phyloP scores from a whole-genome alignment of 1,140 invertebrate genomes.

The Mercenaria mercenaria region DNA sequence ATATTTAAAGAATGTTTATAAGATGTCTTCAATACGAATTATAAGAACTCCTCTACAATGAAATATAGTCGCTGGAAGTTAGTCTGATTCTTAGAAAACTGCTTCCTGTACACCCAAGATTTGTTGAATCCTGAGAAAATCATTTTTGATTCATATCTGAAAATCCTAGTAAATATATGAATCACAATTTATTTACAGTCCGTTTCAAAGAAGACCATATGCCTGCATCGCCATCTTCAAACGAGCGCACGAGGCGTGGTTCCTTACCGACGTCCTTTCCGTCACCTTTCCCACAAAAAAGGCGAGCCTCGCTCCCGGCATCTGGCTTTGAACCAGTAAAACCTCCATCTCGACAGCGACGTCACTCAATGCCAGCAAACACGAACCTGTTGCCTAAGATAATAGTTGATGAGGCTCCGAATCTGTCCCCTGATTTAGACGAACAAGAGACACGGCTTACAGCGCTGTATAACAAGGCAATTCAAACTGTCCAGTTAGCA shows the following conservation, averaged over 20 bases:
- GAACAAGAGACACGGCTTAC: neutral
- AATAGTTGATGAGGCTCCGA: neutral
- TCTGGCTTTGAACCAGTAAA: neutral
- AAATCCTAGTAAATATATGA: no score
- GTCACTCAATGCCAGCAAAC: neutral
- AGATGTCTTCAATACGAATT: no score
- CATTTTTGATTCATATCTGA: no score
- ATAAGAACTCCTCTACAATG: no score
- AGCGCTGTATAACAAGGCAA: slow-evolving; percentile 53
- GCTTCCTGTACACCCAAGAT: no score
- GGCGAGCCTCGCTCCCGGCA: neutral
- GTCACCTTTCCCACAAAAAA: neutral
- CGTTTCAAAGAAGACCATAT: no score
- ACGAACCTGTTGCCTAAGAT: neutral
- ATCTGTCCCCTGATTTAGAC: neutral
- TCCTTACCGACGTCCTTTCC: neutral
- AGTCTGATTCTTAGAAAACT: no score
- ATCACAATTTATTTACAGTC: no score
- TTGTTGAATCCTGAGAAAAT: no score
- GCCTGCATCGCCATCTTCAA: neutral
- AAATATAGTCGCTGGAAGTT: no score
- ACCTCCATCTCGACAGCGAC: neutral
- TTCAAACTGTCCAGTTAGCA: slow-evolving; percentile 35
- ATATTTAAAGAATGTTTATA: no score
- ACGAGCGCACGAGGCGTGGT: neutral